Evolutionary conservation across 2,888 invertebrate genomes (phyloP).

Genomic region (Euproctis similis): DNA sequence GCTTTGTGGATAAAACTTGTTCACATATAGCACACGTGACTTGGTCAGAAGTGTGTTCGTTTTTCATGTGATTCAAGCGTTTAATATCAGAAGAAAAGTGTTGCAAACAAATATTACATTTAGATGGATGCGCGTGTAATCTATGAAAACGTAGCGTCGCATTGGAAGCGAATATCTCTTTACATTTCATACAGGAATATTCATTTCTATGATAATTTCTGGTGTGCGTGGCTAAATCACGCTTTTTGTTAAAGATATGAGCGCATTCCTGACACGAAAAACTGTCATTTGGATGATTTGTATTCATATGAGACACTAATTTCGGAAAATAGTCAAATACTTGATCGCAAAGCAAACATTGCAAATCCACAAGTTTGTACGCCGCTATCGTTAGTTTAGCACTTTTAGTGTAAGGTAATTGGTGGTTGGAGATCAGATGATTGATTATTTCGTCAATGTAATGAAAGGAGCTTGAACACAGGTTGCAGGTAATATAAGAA

Average conservation of each 20-base stretch:
- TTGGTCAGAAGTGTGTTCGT: constrained; percentile 33
- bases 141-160: constrained; percentile 40
- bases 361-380: constrained; percentile 45
- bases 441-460: constrained; percentile 19
- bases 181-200: constrained; percentile 43
- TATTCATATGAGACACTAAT: constrained; percentile 48
- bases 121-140: constrained; percentile 38
- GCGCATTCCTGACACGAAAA: constrained; percentile 41
- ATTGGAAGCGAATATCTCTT: constrained; percentile 30
- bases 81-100: constrained; percentile 39
- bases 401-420: constrained; percentile 35
- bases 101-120: constrained; percentile 51
- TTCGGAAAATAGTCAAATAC: constrained; percentile 36
- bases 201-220: constrained; percentile 38
- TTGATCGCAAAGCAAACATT: constrained; percentile 44
- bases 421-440: constrained; percentile 43
- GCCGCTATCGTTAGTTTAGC: constrained; percentile 33
- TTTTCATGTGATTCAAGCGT: constrained; percentile 48
- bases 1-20: constrained; percentile 40
- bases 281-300: constrained; percentile 34
- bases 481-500: constrained; percentile 43
- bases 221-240: constrained; percentile 42
- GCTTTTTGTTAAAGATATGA: constrained; percentile 43
- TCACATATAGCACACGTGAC: constrained; percentile 46
- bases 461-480: constrained; percentile 32